These are phyloP conservation scores for Rhopalosiphum nymphaeae DNA, from an alignment of 2,888 invertebrate species.

Conservation along the genomic window DNA sequence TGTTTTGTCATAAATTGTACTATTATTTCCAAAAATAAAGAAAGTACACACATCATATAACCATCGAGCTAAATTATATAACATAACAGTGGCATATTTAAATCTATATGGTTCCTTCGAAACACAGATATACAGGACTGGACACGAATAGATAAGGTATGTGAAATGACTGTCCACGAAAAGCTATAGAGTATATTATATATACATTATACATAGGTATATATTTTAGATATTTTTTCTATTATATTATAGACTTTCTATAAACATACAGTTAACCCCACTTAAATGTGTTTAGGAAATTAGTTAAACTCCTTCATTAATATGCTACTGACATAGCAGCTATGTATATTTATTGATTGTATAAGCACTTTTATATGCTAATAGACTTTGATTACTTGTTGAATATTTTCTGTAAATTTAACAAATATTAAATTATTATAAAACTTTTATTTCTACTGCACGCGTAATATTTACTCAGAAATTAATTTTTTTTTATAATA, in stretches of 20 bases:
- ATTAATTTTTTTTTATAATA: not conserved
- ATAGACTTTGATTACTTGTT: not conserved
- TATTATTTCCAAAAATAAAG: not conserved
- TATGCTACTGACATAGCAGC: not conserved
- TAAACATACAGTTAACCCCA: too few species aligned
- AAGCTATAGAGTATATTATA: too few species aligned
- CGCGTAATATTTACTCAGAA: not conserved
- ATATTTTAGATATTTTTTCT: too few species aligned
- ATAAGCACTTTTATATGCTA: not conserved
- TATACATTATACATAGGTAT: too few species aligned
- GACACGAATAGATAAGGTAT: too few species aligned
- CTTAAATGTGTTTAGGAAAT: too few species aligned
- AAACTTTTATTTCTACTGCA: not conserved
- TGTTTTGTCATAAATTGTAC: not conserved
- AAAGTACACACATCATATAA: not conserved
- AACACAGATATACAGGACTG: too few species aligned
- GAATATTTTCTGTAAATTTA: not conserved
- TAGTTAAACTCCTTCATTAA: too few species aligned
- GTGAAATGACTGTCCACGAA: too few species aligned
- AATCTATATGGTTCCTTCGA: too few species aligned
- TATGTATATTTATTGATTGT: not conserved
- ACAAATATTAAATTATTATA: not conserved
- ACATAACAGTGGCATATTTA: not conserved
- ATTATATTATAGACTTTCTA: too few species aligned
- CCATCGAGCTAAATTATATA: not conserved